phyloP scores from a whole-genome alignment of 2,888 invertebrate genomes.

The Apodemia zela region DNA sequence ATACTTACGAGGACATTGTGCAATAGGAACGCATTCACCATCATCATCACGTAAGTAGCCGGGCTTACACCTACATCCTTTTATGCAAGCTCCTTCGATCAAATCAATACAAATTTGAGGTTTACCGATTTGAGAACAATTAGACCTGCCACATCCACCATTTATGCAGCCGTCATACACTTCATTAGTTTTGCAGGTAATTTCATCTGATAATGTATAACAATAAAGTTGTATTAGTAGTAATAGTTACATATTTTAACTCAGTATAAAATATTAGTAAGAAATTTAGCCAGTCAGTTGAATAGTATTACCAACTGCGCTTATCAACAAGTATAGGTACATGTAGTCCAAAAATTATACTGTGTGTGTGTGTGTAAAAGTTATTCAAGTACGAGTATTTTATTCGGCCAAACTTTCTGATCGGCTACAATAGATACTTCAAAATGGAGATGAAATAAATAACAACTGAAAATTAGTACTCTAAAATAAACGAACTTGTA shows the following conservation, averaged over 20 bases:
- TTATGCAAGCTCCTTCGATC: neutral
- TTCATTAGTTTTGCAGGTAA: neutral
- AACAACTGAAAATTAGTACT: too few relatives aligned
- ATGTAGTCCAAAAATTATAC: too few relatives aligned
- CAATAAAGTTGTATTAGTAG: neutral
- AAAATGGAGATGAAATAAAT: too few relatives aligned
- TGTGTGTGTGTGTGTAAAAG: too few relatives aligned
- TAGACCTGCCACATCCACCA: neutral
- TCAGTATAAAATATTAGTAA: neutral
- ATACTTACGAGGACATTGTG: neutral
- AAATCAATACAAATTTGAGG: constrained; percentile 1
- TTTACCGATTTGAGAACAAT: constrained; percentile 14
- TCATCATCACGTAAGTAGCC: constrained; percentile 5
- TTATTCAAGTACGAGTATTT: too few relatives aligned
- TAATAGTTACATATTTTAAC: too few relatives aligned
- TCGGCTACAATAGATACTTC: too few relatives aligned
- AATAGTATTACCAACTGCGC: too few relatives aligned
- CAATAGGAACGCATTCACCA: neutral
- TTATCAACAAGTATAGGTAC: too few relatives aligned
- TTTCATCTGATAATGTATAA: neutral
- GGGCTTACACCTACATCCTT: constrained; percentile 11
- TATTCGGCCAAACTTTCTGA: too few relatives aligned
- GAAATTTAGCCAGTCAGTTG: too few relatives aligned
- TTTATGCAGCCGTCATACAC: neutral
- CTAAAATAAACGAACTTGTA: too few relatives aligned